Evolutionary conservation across 2,888 invertebrate species (phyloP), one percentile per base, ranked within the genome.

Genomic region (Cephus spinipes): DNA sequence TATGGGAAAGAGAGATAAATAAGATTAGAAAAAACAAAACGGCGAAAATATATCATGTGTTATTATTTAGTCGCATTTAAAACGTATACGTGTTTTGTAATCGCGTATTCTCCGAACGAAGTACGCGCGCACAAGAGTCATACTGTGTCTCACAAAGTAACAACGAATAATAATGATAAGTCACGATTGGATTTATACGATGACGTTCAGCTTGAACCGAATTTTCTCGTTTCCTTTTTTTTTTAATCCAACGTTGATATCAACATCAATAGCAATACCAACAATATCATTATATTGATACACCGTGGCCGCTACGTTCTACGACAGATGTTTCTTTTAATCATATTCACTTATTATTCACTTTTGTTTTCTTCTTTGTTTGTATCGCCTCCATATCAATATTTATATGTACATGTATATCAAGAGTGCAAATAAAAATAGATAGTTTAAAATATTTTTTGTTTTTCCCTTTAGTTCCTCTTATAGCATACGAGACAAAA

Each of bases 371-470:
- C 78, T 78, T 84, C 30, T 30, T 69, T 69, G 15, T 40, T 40
- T 40, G 40, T 15, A 40, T 40, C 40, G 40, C 15, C 40, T 40
- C 40, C n/a, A 34, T 35, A 73, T 73, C 73, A 84, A 84, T 82
- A 83, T 83, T 86, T 85, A 82, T 86, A 81, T 86, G 82, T 85
- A 87, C 82, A 79, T 76, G 81, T 82, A 80, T n/a, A 81, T 84
- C 82, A 85, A 88, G 86, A 87, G 85, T 87, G 85, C 85, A 88
- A 89, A 89, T 86, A 87, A 89, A 89, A 89, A 88, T 89, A 88
- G 87, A 87, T 87, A 85, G 85, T 88, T 88, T 83, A 88, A 89
- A 88, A 89, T 89, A 88, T 87, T 85, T 84, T 79, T 75, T 74
- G 33, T 82, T 83, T 79, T 80, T 81, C 82, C 80, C 79, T 81